Percentiles rank a stretch among this genome's conserved stretches.
phyloP scores from a whole-genome alignment of 1,140 invertebrate species.

The Spodoptera frugiperda region DNA sequence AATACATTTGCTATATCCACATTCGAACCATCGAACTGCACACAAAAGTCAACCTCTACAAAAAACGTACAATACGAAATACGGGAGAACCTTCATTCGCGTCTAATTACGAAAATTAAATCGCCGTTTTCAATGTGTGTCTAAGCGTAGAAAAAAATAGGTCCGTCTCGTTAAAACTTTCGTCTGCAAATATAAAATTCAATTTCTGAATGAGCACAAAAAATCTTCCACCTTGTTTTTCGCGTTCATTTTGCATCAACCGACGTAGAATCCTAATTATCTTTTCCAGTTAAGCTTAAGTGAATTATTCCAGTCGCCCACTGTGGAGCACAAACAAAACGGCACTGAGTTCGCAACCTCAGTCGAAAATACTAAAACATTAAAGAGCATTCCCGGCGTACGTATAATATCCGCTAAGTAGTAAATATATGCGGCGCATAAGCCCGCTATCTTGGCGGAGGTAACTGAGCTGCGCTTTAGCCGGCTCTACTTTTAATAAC shows the following conservation, averaged over 20 bases:
- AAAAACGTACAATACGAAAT: slow-evolving; percentile 50
- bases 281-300: slow-evolving; percentile 86
- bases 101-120: slow-evolving; percentile 74
- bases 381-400: slow-evolving; percentile 81
- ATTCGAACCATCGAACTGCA: slow-evolving; percentile 59
- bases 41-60: slow-evolving; percentile 53
- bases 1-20: slow-evolving; percentile 56
- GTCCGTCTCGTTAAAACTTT: slow-evolving; percentile 84
- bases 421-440: slow-evolving; percentile 73
- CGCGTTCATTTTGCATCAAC: slow-evolving; percentile 85
- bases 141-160: slow-evolving; percentile 74
- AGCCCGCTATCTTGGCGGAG: slow-evolving; percentile 80
- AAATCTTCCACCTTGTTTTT: slow-evolving; percentile 84
- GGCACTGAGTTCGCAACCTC: slow-evolving; percentile 82
- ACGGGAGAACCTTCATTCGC: slow-evolving; percentile 46
- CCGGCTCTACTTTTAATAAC: slow-evolving; percentile 85
- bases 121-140: slow-evolving; percentile 68
- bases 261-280: slow-evolving; percentile 86
- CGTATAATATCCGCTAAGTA: slow-evolving; percentile 83
- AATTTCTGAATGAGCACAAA: slow-evolving; percentile 85
- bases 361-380: slow-evolving; percentile 86
- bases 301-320: slow-evolving; percentile 85
- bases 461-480: slow-evolving; percentile 76
- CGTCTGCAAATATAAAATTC: slow-evolving; percentile 85
- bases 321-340: slow-evolving; percentile 84